Conservation (phyloP, 2,797 vertebrate species). For the Danio kyathit region DNA sequence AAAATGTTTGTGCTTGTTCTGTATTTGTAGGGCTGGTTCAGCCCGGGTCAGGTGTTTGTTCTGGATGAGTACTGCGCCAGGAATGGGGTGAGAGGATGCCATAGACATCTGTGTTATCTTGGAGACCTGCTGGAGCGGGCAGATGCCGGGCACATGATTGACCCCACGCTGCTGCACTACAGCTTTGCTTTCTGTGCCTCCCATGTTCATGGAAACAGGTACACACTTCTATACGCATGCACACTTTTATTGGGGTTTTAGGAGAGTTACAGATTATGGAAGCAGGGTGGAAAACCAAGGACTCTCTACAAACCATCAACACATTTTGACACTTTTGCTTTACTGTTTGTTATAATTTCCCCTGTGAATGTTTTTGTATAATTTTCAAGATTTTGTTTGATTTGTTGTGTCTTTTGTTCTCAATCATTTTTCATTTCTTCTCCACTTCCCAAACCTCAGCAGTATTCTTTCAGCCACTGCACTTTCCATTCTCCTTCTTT, state of each 20-base stretch:
- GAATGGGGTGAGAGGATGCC: constrained; percentile 96
- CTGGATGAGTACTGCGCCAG: constrained; percentile 98
- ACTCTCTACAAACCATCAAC: constrained; percentile 5
- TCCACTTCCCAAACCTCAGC: constrained; percentile 71
- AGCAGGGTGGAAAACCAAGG: constrained; percentile 3
- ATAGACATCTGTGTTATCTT: constrained; percentile 98
- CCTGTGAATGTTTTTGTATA: constrained; percentile 61
- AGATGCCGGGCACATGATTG: constrained; percentile 94
- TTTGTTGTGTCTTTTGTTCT: constrained; percentile 62
- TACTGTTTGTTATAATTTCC: constrained; percentile 71
- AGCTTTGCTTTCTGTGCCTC: constrained; percentile 99
- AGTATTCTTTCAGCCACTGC: constrained; percentile 38
- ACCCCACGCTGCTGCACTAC: constrained; percentile 98
- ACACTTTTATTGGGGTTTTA: background rate
- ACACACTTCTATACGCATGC: constrained; percentile 58
- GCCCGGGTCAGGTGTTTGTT: constrained; percentile 98
- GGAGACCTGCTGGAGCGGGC: constrained; percentile 94
- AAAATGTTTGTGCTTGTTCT: constrained; percentile 33
- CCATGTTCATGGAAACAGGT: constrained; percentile 99
- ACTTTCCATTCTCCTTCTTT: constrained; percentile 60
- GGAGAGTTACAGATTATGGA: background rate
- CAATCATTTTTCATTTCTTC: constrained; percentile 62
- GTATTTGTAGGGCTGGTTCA: constrained; percentile 94
- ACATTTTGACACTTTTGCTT: constrained; percentile 45
- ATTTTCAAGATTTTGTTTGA: constrained; percentile 60